These are phyloP conservation scores for Synanthedon tipuliformis DNA, from an alignment of 2,888 invertebrate genomes.

Conservation along the genomic window DNA sequence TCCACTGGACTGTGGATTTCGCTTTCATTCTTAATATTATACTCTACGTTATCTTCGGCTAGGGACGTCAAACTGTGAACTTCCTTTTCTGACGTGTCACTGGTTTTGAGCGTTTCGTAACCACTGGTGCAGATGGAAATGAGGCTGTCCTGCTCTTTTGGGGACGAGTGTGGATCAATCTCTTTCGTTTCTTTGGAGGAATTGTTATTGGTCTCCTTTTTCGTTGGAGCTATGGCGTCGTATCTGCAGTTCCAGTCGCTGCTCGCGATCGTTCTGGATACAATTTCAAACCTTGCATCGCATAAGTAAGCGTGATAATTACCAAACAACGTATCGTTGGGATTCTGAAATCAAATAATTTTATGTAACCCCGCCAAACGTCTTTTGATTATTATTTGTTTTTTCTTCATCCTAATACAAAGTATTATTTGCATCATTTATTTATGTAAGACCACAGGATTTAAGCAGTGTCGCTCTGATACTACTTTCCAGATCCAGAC, in stretches of 20 bases:
- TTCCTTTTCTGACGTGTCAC: slow-evolving; percentile 43
- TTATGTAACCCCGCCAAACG: too few relatives aligned
- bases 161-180: slow-evolving; percentile 22
- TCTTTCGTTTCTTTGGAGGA: slow-evolving; percentile 40
- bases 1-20: slow-evolving; percentile 75
- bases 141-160: slow-evolving; percentile 55
- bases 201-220: slow-evolving; percentile 48
- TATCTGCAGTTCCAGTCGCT: slow-evolving; percentile 83
- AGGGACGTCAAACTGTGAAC: slow-evolving; percentile 45
- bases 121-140: slow-evolving; percentile 55
- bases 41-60: slow-evolving; percentile 21
- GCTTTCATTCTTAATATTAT: slow-evolving; percentile 31
- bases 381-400: too few relatives aligned
- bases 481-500: too few relatives aligned
- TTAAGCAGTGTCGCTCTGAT: too few relatives aligned
- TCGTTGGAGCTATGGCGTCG: slow-evolving; percentile 67
- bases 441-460: too few relatives aligned
- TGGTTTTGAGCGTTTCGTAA: slow-evolving; percentile 47
- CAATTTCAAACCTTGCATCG: slow-evolving; percentile 84
- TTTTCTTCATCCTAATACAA: too few relatives aligned
- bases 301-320: slow-evolving; percentile 89
- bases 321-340: slow-evolving; percentile 77
- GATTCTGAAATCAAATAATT: slow-evolving; percentile 36
- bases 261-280: slow-evolving; percentile 80
- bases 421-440: too few relatives aligned